These are phyloP conservation scores for Scaptomyza graminum DNA, from an alignment of 1,140 invertebrate genomes.

Conservation along the genomic window DNA sequence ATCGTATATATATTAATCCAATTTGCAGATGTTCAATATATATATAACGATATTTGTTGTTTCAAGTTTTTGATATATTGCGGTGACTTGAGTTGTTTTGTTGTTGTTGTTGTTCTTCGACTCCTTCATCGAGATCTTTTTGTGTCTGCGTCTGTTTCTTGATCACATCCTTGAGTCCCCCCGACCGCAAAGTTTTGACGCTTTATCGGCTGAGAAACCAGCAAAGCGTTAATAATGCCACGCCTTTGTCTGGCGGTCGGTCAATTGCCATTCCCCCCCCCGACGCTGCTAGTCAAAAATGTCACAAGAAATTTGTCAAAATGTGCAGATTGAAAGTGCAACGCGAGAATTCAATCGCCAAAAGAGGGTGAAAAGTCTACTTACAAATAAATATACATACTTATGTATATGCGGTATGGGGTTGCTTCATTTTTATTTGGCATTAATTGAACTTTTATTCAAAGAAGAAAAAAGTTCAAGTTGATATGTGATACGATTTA, in stretches of 20 bases:
- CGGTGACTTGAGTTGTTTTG: slow-evolving; percentile 31
- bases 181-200: slow-evolving; percentile 66
- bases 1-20: no score
- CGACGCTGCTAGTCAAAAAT: slow-evolving; percentile 68
- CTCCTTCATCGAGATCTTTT: background rate
- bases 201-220: slow-evolving; percentile 66
- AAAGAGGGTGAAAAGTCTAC: background rate
- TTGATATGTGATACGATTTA: background rate
- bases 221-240: slow-evolving; percentile 77
- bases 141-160: background rate
- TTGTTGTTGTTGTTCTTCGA: slow-evolving; percentile 12
- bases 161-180: slow-evolving; percentile 11
- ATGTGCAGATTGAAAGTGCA: slow-evolving; percentile 41
- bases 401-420: background rate
- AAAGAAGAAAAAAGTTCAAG: no score
- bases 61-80: slow-evolving; percentile 43
- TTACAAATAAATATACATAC: background rate
- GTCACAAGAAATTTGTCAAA: slow-evolving; percentile 74
- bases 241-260: slow-evolving; percentile 47
- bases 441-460: background rate
- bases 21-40: slow-evolving; percentile 8
- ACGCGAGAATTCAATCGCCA: background rate
- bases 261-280: slow-evolving; percentile 36
- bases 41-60: background rate
- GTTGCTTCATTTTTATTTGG: background rate